These are phyloP conservation scores for Mesembrinibis cayennensis DNA, from an alignment of 2,113 vertebrate genomes.

Conservation along the genomic window DNA sequence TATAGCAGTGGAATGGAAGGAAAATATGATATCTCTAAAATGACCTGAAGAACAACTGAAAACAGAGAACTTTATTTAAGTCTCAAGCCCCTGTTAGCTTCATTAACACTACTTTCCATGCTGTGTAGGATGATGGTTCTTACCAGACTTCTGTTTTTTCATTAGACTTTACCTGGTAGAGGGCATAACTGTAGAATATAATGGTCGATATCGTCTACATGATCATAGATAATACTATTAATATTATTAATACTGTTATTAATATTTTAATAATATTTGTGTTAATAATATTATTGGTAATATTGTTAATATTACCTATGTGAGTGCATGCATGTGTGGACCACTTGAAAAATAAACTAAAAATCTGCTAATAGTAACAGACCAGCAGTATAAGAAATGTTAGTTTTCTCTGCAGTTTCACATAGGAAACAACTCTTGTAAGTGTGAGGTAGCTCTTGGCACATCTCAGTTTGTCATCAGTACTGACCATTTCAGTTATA, in stretches of 20 bases:
- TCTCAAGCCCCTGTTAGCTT: neutral
- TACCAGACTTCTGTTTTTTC: neutral
- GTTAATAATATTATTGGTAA: neutral
- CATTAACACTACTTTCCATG: neutral
- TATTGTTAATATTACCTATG: neutral
- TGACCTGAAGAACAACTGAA: neutral
- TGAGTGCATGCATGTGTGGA: neutral
- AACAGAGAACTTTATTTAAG: neutral
- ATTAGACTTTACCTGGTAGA: neutral
- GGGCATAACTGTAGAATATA: neutral
- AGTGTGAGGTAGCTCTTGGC: neutral
- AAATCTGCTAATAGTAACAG: neutral
- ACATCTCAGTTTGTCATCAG: neutral
- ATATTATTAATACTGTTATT: neutral
- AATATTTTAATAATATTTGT: neutral
- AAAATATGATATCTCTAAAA: neutral
- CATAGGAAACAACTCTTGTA: neutral
- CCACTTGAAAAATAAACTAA: neutral
- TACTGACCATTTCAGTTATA: neutral
- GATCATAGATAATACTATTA: neutral
- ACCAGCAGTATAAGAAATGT: neutral
- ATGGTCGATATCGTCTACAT: neutral
- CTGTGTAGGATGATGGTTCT: neutral
- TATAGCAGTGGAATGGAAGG: neutral
- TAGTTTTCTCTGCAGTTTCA: neutral